These are phyloP conservation scores for Cisticola juncidis DNA, from an alignment of 2,113 vertebrate species.

Conservation along the genomic window DNA sequence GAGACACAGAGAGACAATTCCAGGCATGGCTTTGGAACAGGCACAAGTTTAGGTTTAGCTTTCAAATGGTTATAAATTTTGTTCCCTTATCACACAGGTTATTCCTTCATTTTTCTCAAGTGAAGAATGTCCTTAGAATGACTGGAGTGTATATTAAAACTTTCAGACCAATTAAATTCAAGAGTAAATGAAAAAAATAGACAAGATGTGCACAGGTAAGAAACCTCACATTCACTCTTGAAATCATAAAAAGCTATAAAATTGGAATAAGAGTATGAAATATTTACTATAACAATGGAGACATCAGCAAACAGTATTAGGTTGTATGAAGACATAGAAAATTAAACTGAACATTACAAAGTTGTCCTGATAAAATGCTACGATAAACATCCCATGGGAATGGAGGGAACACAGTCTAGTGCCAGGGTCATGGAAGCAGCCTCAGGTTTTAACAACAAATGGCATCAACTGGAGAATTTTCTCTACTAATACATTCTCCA, in stretches of 20 bases:
- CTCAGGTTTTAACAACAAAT: neutral
- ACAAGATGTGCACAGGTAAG: neutral
- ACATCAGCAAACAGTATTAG: neutral
- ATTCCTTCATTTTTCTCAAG: neutral
- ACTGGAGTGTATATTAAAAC: neutral
- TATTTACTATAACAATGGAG: neutral
- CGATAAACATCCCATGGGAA: neutral
- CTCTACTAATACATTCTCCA: accelerated
- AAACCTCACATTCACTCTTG: neutral
- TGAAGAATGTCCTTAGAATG: neutral
- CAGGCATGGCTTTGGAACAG: neutral
- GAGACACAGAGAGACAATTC: neutral
- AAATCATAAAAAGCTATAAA: neutral
- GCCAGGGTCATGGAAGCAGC: accelerated
- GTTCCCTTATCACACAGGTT: neutral
- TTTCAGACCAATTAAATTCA: neutral
- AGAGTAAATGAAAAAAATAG: neutral
- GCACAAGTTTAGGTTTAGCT: neutral
- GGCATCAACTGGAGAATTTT: neutral
- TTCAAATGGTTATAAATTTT: neutral
- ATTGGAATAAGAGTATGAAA: neutral
- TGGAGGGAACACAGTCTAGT: accelerated
- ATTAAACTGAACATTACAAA: neutral
- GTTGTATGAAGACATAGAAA: neutral
- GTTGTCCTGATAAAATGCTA: neutral